Conservation (phyloP, 2,888 invertebrate species). For the Orchesellides sinensis region DNA sequence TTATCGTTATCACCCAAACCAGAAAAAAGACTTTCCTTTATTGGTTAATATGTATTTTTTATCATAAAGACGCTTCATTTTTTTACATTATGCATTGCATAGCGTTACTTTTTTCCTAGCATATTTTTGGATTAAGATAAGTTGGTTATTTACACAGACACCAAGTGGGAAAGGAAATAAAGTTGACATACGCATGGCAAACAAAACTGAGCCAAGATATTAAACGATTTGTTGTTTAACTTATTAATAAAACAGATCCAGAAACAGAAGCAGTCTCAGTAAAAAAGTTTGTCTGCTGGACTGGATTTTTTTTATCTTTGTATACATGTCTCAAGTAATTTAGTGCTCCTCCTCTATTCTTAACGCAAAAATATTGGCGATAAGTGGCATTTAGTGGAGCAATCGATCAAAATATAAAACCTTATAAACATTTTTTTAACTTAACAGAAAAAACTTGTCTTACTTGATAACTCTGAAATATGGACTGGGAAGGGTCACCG, state of each 20-base stretch:
- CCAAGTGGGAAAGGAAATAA: too few species aligned
- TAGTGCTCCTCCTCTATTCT: conserved; percentile 37
- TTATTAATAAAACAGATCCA: not conserved
- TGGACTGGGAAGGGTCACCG: conserved; percentile 61
- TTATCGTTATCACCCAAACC: conserved; percentile 55
- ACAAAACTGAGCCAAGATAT: too few species aligned
- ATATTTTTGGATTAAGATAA: too few species aligned
- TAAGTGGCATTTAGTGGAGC: conserved; percentile 1
- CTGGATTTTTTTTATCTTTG: conserved; percentile 16
- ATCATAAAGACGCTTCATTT: too few species aligned
- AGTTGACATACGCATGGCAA: too few species aligned
- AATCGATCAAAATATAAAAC: not conserved
- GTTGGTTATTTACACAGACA: too few species aligned
- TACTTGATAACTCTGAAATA: conserved; percentile 24
- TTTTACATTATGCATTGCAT: too few species aligned
- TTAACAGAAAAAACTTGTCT: not conserved
- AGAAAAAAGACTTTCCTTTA: conserved; percentile 43
- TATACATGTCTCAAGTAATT: conserved; percentile 27
- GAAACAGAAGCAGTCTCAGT: not conserved
- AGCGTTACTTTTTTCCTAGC: too few species aligned
- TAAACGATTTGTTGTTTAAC: too few species aligned
- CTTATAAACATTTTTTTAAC: not conserved
- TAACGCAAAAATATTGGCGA: conserved; percentile 55
- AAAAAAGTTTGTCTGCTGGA: conserved; percentile 45
- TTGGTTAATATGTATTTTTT: too few species aligned